Conservation (phyloP, 2,113 vertebrate species). For the Melozone crissalis region DNA sequence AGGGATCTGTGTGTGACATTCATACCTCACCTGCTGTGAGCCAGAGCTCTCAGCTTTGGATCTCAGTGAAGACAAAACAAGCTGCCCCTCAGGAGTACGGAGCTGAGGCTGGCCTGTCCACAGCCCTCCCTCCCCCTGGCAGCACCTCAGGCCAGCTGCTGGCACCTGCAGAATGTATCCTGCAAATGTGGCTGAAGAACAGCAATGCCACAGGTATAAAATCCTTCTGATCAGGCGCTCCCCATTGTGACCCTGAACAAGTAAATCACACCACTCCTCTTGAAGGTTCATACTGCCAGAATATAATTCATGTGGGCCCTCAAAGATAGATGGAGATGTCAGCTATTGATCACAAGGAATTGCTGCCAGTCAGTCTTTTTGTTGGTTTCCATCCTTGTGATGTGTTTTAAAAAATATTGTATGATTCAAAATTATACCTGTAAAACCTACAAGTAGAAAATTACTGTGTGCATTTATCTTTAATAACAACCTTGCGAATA, state of each 20-base stretch:
- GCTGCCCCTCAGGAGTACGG: not conserved
- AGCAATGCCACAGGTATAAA: not conserved
- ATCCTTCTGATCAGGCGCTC: rapidly evolving
- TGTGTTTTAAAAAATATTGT: conserved; percentile 57
- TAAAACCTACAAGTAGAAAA: conserved; percentile 65
- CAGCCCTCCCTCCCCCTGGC: not conserved
- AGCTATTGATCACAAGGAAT: not conserved
- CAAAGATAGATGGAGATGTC: conserved; percentile 7
- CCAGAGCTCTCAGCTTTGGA: not conserved
- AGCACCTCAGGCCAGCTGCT: rapidly evolving
- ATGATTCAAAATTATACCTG: conserved; percentile 62
- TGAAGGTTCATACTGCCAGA: not conserved
- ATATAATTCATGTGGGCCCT: not conserved
- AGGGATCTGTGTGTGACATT: rapidly evolving
- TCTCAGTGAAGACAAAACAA: rapidly evolving
- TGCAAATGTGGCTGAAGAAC: rapidly evolving
- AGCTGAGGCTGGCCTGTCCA: not conserved
- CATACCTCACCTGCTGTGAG: rapidly evolving
- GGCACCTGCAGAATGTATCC: not conserved
- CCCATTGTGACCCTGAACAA: not conserved
- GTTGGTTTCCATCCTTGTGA: conserved; percentile 16
- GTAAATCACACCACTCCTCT: not conserved
- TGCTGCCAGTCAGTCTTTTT: conserved; percentile 2
- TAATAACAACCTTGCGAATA: conserved; percentile 63
- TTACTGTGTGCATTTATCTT: conserved; percentile 66